phyloP scores from a whole-genome alignment of 2,113 vertebrate genomes.

The Rhabdomys dilectus region DNA sequence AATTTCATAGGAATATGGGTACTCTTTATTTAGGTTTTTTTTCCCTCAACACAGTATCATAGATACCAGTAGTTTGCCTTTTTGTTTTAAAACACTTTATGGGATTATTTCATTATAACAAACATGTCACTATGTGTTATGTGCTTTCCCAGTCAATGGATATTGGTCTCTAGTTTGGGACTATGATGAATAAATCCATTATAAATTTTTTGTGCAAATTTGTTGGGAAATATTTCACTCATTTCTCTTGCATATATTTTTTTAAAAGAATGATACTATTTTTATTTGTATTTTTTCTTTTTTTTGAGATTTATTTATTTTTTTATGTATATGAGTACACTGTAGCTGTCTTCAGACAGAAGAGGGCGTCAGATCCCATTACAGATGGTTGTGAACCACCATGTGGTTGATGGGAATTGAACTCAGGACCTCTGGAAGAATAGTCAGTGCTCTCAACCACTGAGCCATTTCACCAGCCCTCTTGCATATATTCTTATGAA shows the following conservation, averaged over 20 bases:
- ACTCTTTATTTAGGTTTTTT: not conserved
- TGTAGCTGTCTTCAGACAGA: too few relatives aligned
- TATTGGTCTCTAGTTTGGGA: not conserved
- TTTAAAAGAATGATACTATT: too few relatives aligned
- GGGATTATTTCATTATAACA: not conserved
- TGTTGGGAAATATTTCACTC: not conserved
- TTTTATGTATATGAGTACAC: too few relatives aligned
- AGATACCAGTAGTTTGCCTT: not conserved
- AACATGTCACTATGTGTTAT: not conserved
- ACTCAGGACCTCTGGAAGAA: too few relatives aligned
- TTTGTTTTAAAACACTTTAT: not conserved
- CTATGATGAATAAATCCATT: not conserved
- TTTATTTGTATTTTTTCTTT: too few relatives aligned
- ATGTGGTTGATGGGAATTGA: too few relatives aligned
- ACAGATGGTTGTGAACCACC: too few relatives aligned
- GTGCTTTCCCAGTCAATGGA: not conserved
- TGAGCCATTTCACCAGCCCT: too few relatives aligned
- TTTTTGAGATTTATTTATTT: too few relatives aligned
- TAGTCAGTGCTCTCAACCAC: too few relatives aligned
- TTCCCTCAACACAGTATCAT: not conserved
- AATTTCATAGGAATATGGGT: not conserved
- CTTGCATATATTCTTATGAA: not conserved
- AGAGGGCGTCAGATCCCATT: too few relatives aligned
- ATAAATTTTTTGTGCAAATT: not conserved
- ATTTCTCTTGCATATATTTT: too few relatives aligned